Percentiles rank a stretch among this genome's conserved stretches.
Evolutionary conservation across 2,797 vertebrate species (phyloP).

Genomic region (Notolepis coatsorum): DNA sequence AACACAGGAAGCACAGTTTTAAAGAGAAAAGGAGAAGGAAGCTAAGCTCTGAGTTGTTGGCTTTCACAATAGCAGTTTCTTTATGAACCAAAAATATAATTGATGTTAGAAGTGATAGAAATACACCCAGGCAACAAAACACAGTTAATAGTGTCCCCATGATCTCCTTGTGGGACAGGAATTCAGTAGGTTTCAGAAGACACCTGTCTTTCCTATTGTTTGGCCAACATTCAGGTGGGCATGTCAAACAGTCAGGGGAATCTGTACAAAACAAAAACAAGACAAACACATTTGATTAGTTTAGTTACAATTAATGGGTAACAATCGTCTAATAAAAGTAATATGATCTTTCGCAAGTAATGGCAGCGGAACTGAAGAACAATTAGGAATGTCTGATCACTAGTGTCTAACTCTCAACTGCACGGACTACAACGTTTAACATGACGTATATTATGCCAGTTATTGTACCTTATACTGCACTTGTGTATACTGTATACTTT

Average conservation of each 20-base stretch:
- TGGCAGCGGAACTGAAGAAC: too few relatives aligned
- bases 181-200: constrained; percentile 71
- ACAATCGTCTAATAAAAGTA: neutral
- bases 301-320: neutral
- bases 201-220: constrained; percentile 67
- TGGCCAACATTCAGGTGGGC: constrained; percentile 68
- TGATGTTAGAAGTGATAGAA: constrained; percentile 59
- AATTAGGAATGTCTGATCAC: too few relatives aligned
- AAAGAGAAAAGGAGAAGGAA: constrained; percentile 74
- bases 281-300: neutral
- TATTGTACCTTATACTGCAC: too few relatives aligned
- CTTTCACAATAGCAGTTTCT: constrained; percentile 68
- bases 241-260: constrained; percentile 65
- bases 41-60: constrained; percentile 72
- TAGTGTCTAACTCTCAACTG: too few relatives aligned
- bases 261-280: constrained; percentile 47
- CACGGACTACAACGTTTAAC: too few relatives aligned
- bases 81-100: constrained; percentile 59
- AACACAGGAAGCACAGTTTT: constrained; percentile 69
- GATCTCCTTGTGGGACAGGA: constrained; percentile 71
- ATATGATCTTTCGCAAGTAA: too few relatives aligned
- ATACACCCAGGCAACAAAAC: constrained; percentile 64
- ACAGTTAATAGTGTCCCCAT: constrained; percentile 69
- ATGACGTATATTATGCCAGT: too few relatives aligned
- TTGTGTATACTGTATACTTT: too few relatives aligned